Conservation (phyloP, 2,888 invertebrate species). For the Drosophila anomalipes region DNA sequence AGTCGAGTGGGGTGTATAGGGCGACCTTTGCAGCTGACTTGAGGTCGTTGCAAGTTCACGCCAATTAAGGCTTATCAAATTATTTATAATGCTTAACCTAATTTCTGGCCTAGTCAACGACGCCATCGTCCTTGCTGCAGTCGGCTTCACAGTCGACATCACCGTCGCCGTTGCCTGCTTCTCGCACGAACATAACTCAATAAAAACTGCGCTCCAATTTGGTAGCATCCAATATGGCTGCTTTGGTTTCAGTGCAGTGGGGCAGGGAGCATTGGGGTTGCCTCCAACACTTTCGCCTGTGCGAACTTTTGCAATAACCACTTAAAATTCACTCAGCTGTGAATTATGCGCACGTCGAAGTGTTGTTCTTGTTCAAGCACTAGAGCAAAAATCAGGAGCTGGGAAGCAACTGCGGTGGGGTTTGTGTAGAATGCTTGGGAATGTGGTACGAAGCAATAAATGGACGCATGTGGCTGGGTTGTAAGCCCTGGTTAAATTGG, state of each 20-base stretch:
- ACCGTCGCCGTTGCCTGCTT: not conserved
- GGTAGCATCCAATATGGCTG: constrained; percentile 53
- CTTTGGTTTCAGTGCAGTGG: not conserved
- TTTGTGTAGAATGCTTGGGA: not conserved
- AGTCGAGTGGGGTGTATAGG: too few relatives aligned
- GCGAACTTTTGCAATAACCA: constrained; percentile 83
- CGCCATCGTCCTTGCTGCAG: constrained; percentile 27
- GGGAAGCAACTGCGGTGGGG: not conserved
- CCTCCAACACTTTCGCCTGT: constrained; percentile 75
- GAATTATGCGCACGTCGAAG: constrained; percentile 82
- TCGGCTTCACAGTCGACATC: constrained; percentile 11
- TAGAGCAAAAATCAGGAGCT: constrained; percentile 29
- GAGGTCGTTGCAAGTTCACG: constrained; percentile 67
- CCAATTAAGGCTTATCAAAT: constrained; percentile 84
- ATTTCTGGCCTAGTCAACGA: constrained; percentile 73
- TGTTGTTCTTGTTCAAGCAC: constrained; percentile 78
- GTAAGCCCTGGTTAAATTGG: constrained; percentile 55
- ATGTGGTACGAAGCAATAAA: constrained; percentile 54
- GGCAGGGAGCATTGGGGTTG: constrained; percentile 10
- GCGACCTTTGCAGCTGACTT: constrained; percentile 24
- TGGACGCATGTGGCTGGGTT: constrained; percentile 70
- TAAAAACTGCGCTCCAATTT: constrained; percentile 70
- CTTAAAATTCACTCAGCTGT: constrained; percentile 84
- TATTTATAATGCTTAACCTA: constrained; percentile 84
- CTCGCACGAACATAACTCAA: constrained; percentile 54